A percentile compares a stretch with the other conserved stretches of the same genome.
Conservation (phyloP, 2,888 invertebrate genomes). For the Serripes groenlandicus region DNA sequence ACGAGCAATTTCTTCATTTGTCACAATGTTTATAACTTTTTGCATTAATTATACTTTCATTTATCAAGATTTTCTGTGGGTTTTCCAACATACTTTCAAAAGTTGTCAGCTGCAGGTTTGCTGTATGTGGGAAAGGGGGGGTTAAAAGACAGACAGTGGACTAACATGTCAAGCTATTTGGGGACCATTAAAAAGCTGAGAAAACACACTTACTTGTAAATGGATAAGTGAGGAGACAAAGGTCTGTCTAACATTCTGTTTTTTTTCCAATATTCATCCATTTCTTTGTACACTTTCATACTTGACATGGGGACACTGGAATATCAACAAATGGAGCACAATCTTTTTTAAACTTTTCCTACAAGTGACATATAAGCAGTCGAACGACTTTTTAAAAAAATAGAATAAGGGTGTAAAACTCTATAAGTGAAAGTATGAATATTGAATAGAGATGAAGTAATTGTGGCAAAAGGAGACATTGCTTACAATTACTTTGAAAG, state of each 20-base stretch:
- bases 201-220: slow-evolving; percentile 79
- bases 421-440: no score
- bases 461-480: background rate
- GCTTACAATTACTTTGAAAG: background rate
- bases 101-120: no score
- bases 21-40: no score
- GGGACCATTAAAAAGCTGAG: background rate
- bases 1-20: no score
- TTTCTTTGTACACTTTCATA: slow-evolving; percentile 79
- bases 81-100: no score
- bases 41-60: no score
- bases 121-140: no score
- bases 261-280: slow-evolving; percentile 84
- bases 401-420: no score
- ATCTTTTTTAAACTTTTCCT: background rate
- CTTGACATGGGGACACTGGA: slow-evolving; percentile 68
- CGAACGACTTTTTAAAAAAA: no score
- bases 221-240: slow-evolving; percentile 80
- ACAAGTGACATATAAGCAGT: background rate
- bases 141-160: no score
- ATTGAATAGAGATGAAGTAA: background rate
- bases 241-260: slow-evolving; percentile 83
- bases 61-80: no score
- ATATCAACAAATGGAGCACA: background rate
- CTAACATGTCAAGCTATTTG: no score